A percentile compares a stretch with the other conserved stretches of the same genome.
These are phyloP conservation scores for Gambusia affinis DNA, from an alignment of 2,113 vertebrate genomes.

Conservation along the genomic window DNA sequence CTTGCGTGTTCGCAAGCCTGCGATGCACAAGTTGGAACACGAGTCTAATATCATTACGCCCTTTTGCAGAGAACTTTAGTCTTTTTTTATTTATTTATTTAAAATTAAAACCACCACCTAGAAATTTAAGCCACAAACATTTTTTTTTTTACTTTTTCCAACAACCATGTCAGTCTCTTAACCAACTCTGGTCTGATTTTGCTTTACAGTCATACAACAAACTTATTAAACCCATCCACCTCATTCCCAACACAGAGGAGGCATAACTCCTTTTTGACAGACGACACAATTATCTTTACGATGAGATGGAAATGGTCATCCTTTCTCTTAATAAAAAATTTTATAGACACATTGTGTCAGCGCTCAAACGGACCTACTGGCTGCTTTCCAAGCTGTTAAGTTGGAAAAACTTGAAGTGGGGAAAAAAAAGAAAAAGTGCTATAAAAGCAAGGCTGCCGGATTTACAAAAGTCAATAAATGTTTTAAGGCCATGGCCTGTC, in stretches of 20 bases:
- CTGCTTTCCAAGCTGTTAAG: constrained; percentile 18
- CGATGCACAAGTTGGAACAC: background rate
- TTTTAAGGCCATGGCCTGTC: background rate
- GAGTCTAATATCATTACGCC: background rate
- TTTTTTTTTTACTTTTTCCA: background rate
- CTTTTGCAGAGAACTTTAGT: too few relatives aligned
- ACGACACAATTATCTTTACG: constrained; percentile 19
- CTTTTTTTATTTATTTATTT: too few relatives aligned
- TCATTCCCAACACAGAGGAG: background rate
- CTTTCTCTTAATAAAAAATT: background rate
- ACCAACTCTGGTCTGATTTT: background rate
- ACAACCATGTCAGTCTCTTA: background rate
- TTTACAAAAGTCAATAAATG: background rate
- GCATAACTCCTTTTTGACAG: background rate
- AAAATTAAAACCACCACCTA: background rate
- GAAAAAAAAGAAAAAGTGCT: background rate
- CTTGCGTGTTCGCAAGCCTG: background rate
- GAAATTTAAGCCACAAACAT: too few relatives aligned
- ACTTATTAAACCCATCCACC: background rate
- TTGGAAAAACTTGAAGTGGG: background rate
- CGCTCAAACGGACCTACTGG: background rate
- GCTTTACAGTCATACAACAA: background rate
- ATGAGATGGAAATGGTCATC: background rate
- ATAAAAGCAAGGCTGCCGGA: background rate
- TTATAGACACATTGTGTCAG: constrained; percentile 13